Evolutionary conservation across 1,140 invertebrate species (phyloP).

Genomic region (Pseudomyrmex flavicornis): DNA sequence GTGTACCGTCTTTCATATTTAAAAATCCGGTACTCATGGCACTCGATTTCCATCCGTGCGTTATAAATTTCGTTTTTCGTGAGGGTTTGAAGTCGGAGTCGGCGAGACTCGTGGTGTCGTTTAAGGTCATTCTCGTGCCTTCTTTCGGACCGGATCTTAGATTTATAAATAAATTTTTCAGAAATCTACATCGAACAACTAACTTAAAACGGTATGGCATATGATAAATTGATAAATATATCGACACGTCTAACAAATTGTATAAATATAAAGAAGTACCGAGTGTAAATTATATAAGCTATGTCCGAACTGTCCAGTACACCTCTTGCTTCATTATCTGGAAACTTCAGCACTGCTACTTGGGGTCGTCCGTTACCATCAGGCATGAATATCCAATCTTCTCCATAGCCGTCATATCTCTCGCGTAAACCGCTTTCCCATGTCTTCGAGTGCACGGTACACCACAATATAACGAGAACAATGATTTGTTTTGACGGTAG

Average conservation of each 20-base stretch:
- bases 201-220: background rate
- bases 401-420: slow-evolving; percentile 85
- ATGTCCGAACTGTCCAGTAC: slow-evolving; percentile 76
- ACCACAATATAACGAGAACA: slow-evolving; percentile 4
- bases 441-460: slow-evolving; percentile 14
- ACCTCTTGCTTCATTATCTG: slow-evolving; percentile 69
- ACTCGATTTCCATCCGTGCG: slow-evolving; percentile 91
- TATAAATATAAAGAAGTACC: slow-evolving; percentile 73
- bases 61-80: slow-evolving; percentile 88
- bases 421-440: slow-evolving; percentile 76
- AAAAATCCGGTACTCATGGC: slow-evolving; percentile 78
- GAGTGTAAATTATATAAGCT: slow-evolving; percentile 80
- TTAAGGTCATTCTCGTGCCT: slow-evolving; percentile 77
- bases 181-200: background rate
- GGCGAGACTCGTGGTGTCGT: slow-evolving; percentile 76
- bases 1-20: slow-evolving; percentile 81
- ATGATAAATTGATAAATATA: background rate
- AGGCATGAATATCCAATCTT: slow-evolving; percentile 88
- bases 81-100: slow-evolving; percentile 86
- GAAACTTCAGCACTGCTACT: slow-evolving; percentile 84
- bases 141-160: slow-evolving; percentile 78
- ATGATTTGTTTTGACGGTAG: slow-evolving; percentile 12
- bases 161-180: background rate
- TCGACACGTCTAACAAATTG: background rate
- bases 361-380: slow-evolving; percentile 87